phyloP scores from a whole-genome alignment of 1,140 invertebrate genomes.

The Ectropis grisescens region DNA sequence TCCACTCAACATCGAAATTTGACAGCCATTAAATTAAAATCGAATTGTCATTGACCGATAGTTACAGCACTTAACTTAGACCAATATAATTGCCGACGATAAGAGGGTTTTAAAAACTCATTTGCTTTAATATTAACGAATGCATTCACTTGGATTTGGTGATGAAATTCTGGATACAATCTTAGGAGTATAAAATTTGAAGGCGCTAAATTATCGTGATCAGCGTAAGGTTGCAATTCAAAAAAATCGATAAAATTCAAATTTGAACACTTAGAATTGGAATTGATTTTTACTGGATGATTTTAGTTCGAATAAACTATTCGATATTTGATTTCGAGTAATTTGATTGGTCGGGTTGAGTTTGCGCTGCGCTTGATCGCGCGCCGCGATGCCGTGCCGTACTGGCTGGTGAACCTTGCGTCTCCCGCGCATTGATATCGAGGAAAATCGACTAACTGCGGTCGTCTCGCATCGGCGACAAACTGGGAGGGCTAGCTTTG shows the following conservation, averaged over 20 bases:
- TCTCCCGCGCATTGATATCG: conserved; percentile 33
- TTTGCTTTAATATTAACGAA: too few relatives aligned
- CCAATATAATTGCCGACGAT: conserved; percentile 26
- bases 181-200: neutral
- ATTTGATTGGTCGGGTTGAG: conserved; percentile 11
- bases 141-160: conserved; percentile 10
- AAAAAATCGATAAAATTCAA: neutral
- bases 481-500: neutral
- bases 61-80: conserved; percentile 34
- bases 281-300: neutral
- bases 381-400: conserved; percentile 42
- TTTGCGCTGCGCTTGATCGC: conserved; percentile 31
- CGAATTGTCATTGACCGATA: conserved; percentile 27
- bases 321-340: neutral
- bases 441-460: conserved; percentile 39
- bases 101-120: conserved; percentile 27
- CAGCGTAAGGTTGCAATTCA: too few relatives aligned
- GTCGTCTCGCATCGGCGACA: conserved; percentile 10
- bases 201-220: neutral
- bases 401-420: conserved; percentile 37
- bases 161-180: conserved; percentile 32
- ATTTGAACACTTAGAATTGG: neutral
- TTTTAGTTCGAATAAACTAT: neutral
- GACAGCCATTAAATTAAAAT: conserved; percentile 47
- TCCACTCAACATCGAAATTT: conserved; percentile 14